phyloP scores from a whole-genome alignment of 2,888 invertebrate species.

The Aspidiotus destructor region DNA sequence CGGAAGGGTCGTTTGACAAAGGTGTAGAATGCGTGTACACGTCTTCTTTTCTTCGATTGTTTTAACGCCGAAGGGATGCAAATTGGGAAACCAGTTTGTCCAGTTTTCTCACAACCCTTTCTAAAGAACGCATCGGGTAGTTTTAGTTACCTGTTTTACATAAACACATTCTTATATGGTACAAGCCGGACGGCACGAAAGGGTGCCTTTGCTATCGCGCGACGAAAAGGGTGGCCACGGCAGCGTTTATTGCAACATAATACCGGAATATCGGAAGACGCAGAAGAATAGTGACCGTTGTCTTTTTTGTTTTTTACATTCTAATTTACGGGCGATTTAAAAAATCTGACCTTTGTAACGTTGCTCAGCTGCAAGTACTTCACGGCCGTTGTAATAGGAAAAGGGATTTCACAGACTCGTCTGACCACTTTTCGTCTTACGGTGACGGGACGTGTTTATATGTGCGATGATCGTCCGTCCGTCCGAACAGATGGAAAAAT shows the following conservation, averaged over 20 bases:
- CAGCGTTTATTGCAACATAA: slow-evolving; percentile 21
- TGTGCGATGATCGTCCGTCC: no score
- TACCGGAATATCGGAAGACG: slow-evolving; percentile 11
- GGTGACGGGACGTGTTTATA: no score
- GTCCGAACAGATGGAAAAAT: no score
- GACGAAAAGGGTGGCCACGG: slow-evolving; percentile 24
- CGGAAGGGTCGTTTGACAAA: not conserved
- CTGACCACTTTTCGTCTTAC: slow-evolving; percentile 31
- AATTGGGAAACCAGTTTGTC: slow-evolving; percentile 29
- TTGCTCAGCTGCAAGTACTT: slow-evolving; percentile 15
- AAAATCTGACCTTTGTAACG: slow-evolving; percentile 30
- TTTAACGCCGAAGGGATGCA: slow-evolving; percentile 11
- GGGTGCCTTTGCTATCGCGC: not conserved
- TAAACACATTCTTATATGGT: slow-evolving; percentile 17
- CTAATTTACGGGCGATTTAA: slow-evolving; percentile 1
- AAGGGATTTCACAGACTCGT: slow-evolving; percentile 14
- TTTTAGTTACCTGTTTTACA: slow-evolving; percentile 29
- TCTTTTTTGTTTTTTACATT: slow-evolving; percentile 16
- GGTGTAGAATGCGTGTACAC: not conserved
- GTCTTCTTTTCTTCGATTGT: slow-evolving; percentile 15
- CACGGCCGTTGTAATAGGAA: not conserved
- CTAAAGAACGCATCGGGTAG: not conserved
- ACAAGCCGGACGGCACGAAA: slow-evolving; percentile 6
- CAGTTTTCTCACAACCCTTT: slow-evolving; percentile 32
- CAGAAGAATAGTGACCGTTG: slow-evolving; percentile 26